Evolutionary conservation across 2,888 invertebrate species (phyloP).

Genomic region (Caenorhabditis sinica): DNA sequence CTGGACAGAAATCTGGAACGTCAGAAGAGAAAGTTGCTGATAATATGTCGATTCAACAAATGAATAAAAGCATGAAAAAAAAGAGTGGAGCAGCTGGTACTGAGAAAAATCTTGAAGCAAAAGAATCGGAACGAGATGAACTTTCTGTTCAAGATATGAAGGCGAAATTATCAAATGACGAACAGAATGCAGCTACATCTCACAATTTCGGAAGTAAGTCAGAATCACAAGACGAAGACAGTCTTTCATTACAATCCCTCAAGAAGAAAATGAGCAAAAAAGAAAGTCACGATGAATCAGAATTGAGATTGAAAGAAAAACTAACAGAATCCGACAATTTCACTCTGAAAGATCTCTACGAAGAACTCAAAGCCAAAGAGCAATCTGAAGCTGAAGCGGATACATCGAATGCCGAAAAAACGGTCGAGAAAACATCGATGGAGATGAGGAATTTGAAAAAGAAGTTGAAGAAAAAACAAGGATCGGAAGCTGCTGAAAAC

Average conservation of each 20-base stretch:
- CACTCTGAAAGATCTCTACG: constrained; percentile 47
- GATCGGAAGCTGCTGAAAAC: constrained; percentile 14
- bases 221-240: constrained; percentile 13
- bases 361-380: constrained; percentile 40
- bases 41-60: constrained; percentile 23
- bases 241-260: constrained; percentile 24
- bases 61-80: constrained; percentile 47
- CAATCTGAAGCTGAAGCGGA: constrained; percentile 18
- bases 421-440: constrained; percentile 42
- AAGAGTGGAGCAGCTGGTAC: constrained; percentile 1
- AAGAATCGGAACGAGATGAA: constrained; percentile 10
- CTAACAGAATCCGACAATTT: constrained; percentile 26
- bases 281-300: constrained; percentile 15
- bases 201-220: background rate
- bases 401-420: constrained; percentile 20
- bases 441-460: constrained; percentile 39
- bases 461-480: constrained; percentile 49
- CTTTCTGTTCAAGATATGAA: constrained; percentile 32
- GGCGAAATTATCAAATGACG: background rate
- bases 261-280: constrained; percentile 44
- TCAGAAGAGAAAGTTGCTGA: constrained; percentile 7
- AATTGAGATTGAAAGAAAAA: constrained; percentile 25
- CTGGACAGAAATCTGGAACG: background rate
- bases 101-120: background rate
- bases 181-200: background rate